Conservation (phyloP, 2,888 invertebrate species). For the Villa cingulata region DNA sequence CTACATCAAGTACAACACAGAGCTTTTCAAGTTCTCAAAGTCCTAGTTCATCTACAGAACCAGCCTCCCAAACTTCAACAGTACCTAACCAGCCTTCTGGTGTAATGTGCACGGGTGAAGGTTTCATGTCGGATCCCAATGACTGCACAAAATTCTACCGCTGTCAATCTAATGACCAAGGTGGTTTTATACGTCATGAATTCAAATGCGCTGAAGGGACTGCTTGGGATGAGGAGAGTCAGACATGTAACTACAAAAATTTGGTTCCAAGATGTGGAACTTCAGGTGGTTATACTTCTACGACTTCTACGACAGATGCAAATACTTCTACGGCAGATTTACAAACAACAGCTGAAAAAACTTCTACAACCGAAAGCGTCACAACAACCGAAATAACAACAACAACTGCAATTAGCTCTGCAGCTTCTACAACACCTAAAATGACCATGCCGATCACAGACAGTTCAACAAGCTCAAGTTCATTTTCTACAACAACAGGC, state of each 20-base stretch:
- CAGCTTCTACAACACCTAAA: constrained; percentile 7
- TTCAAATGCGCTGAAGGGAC: constrained; percentile 53
- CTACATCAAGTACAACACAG: not conserved
- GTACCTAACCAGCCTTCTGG: not conserved
- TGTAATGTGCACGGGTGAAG: constrained; percentile 32
- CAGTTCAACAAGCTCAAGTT: constrained; percentile 8
- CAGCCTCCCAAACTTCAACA: not conserved
- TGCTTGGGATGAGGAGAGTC: constrained; percentile 51
- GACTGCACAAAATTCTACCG: constrained; percentile 47
- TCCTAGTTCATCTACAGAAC: not conserved
- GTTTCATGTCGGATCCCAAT: constrained; percentile 47
- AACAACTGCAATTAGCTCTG: not conserved
- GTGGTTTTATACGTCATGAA: constrained; percentile 41
- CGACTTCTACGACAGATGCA: constrained; percentile 8
- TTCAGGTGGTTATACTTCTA: constrained; percentile 11
- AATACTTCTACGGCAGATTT: constrained; percentile 14
- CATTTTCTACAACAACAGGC: not conserved
- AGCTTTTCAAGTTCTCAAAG: not conserved
- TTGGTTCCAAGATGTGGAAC: constrained; percentile 22
- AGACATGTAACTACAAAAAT: constrained; percentile 44
- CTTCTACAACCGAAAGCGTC: not conserved
- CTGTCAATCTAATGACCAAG: constrained; percentile 41
- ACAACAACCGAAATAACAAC: not conserved
- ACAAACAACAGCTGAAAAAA: constrained; percentile 4
- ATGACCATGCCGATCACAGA: constrained; percentile 15